phyloP scores from a whole-genome alignment of 1,140 invertebrate genomes.

The Lerema accius region DNA sequence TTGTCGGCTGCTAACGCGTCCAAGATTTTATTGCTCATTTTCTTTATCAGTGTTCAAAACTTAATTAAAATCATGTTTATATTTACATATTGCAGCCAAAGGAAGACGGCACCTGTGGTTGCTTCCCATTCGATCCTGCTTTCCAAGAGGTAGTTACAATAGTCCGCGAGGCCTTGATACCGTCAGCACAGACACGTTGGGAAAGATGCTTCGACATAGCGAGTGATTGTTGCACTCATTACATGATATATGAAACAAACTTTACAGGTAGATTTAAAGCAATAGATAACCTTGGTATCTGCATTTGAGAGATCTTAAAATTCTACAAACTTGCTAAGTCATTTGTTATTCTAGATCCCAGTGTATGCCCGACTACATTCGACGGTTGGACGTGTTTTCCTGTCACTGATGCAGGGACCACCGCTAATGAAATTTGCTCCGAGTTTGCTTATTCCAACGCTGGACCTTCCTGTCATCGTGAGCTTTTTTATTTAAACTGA shows the following conservation, averaged over 20 bases:
- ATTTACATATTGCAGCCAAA: constrained; percentile 47
- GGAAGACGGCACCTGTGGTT: constrained; percentile 68
- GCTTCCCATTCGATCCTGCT: constrained; percentile 70
- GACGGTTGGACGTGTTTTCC: constrained; percentile 84
- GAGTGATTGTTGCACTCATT: constrained; percentile 63
- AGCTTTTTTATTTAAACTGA: too few relatives aligned
- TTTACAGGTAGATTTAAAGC: constrained; percentile 11
- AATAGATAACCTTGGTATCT: not conserved
- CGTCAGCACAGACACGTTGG: constrained; percentile 63
- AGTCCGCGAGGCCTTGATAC: constrained; percentile 54
- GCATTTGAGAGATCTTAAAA: too few relatives aligned
- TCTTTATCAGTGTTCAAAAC: too few relatives aligned
- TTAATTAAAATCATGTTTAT: too few relatives aligned
- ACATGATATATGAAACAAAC: constrained; percentile 47
- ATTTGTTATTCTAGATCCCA: constrained; percentile 31
- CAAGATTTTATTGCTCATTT: too few relatives aligned
- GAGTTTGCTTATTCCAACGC: constrained; percentile 81
- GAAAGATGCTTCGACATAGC: constrained; percentile 68
- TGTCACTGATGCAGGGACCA: constrained; percentile 50
- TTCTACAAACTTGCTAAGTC: not conserved
- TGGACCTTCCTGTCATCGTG: constrained; percentile 81
- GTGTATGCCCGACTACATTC: constrained; percentile 75
- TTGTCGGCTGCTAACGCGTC: too few relatives aligned
- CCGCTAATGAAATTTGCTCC: constrained; percentile 70
- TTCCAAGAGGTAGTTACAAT: constrained; percentile 56